These are phyloP conservation scores for Trematomus bernacchii DNA, from an alignment of 2,797 vertebrate species.

Conservation along the genomic window DNA sequence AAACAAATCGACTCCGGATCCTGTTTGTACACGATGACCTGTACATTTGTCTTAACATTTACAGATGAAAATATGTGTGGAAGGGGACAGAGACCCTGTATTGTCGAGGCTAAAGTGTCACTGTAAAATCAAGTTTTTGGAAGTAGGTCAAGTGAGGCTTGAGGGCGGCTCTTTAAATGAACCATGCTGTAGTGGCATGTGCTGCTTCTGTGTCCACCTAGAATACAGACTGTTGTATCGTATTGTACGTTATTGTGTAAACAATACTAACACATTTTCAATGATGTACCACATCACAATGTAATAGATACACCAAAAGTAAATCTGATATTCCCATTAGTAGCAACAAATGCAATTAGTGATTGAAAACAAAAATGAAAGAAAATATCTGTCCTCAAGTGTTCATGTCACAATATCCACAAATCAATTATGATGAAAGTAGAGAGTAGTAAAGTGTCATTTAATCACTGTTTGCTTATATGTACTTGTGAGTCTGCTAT, in stretches of 20 bases:
- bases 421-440: constrained; percentile 18
- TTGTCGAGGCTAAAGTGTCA: constrained; percentile 16
- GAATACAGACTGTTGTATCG: background rate
- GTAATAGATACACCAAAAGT: background rate
- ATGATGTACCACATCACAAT: background rate
- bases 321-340: background rate
- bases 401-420: constrained; percentile 15
- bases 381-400: constrained; percentile 1
- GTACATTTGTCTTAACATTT: constrained; percentile 19
- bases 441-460: constrained; percentile 35
- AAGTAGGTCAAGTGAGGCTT: constrained; percentile 27
- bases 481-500: background rate
- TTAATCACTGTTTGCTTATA: constrained; percentile 9
- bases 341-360: background rate
- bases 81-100: background rate
- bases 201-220: background rate
- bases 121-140: constrained; percentile 39
- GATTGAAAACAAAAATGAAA: background rate
- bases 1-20: constrained; percentile 13
- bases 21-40: constrained; percentile 14
- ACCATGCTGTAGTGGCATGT: constrained; percentile 7
- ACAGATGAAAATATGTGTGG: constrained; percentile 17
- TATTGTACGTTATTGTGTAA: background rate
- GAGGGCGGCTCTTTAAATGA: constrained; percentile 19
- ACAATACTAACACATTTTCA: background rate